Base-by-base conservation (phyloP, 2,797 vertebrate genomes). In the Pseudochirops cupreus region DNA sequence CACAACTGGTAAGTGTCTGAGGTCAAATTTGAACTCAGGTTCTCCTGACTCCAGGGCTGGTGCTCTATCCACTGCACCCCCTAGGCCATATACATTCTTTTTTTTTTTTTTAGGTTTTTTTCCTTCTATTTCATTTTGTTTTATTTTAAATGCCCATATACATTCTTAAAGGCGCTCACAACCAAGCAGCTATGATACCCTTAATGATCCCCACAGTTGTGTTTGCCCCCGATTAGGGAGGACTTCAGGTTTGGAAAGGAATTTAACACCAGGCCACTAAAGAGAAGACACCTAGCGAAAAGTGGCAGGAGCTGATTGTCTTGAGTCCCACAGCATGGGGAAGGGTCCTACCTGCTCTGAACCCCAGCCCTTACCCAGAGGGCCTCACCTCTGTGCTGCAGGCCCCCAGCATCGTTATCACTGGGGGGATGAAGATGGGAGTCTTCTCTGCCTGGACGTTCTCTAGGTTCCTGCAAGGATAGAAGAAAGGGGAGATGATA, bases 361-460 rank as follows among this genome's bases (percentile, higher is more conserved):
- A 16, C 9, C 89, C 89, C 89, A 26, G 10, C 50, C 89, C 50
- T 28, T 52, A 33, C 90, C 90, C 90, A 55, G 90, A 29, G 4
- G 14, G 0, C 0, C 96, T 97, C 98, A 99, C 99, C 99, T 99
- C 98, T 3, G 96, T 98, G 33, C 99, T 98, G 94, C 99, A 99
- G 93, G 98, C 99, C 13, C 98, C 98, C 97, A 99, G 98, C 95
- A 99, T 98, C 18, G 98, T 98, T 98, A 99, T 98, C 92, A 99
- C 99, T 95, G 99, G 99, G 0, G 98, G 99, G 92, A 99, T 98
- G 98, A 99, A 99, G n/a, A 99, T 98, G 0, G 99, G 99, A 39
- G 98, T 99, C 97, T 99, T 98, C 89, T 99, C 99, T 0, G 98
- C 97, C 96, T 99, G 99, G 56, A 99, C 99, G 91, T 99, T 99